phyloP scores from a whole-genome alignment of 2,113 vertebrate species.

The Heteronetta atricapilla region DNA sequence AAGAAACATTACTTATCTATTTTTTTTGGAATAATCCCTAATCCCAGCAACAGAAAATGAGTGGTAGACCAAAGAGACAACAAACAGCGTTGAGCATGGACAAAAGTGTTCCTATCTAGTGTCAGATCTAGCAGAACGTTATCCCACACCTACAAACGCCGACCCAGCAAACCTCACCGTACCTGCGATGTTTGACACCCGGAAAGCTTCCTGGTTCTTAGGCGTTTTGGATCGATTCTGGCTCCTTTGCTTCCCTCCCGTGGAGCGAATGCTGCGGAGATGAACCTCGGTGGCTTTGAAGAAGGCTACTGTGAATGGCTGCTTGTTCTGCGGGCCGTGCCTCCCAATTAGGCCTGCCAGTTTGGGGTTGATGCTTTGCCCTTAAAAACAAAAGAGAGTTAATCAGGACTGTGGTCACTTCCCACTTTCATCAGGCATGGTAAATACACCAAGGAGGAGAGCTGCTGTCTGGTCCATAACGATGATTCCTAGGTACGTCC shows the following conservation, averaged over 20 bases:
- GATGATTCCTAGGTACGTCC: not conserved
- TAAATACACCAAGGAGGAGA: not conserved
- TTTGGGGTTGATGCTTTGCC: constrained; percentile 92
- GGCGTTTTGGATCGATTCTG: constrained; percentile 89
- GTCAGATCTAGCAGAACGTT: not conserved
- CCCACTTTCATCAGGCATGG: not conserved
- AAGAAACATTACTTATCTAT: not conserved
- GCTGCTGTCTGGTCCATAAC: not conserved
- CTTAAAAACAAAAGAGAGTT: constrained; percentile 58
- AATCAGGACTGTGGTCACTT: not conserved
- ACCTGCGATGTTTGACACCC: constrained; percentile 91
- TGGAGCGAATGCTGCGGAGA: constrained; percentile 90
- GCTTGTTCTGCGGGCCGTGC: constrained; percentile 94
- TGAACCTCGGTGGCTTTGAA: constrained; percentile 98
- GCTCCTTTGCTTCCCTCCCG: constrained; percentile 87
- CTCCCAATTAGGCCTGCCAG: constrained; percentile 89
- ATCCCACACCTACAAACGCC: accelerated
- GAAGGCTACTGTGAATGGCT: constrained; percentile 97
- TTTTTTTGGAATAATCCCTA: not conserved
- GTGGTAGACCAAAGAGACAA: not conserved
- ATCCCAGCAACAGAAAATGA: not conserved
- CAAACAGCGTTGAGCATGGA: not conserved
- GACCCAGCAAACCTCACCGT: accelerated
- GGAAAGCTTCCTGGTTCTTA: constrained; percentile 91
- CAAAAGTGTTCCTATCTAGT: not conserved